Percentiles rank a stretch among this genome's conserved stretches.
These are phyloP conservation scores for Ophioninae sp. DNA, from an alignment of 2,888 invertebrate genomes.

Conservation along the genomic window DNA sequence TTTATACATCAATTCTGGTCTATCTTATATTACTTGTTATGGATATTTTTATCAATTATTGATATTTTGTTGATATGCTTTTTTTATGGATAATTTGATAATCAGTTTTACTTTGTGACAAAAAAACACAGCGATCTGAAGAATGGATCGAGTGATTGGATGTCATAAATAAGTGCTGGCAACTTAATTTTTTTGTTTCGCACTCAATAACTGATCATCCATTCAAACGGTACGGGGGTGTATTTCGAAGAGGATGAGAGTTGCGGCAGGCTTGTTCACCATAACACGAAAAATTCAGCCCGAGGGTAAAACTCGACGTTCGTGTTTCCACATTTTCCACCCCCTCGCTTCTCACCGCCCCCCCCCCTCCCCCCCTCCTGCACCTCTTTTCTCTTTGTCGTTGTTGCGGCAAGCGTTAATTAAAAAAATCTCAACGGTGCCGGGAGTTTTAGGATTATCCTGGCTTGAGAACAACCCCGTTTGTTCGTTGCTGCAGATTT, in stretches of 20 bases:
- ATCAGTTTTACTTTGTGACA: not conserved
- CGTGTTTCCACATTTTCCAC: not conserved
- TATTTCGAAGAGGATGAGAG: not conserved
- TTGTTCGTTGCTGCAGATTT: conserved; percentile 1
- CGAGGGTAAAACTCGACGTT: conserved; percentile 13
- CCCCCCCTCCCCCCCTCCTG: not conserved
- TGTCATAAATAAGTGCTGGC: not conserved
- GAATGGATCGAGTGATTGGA: not conserved
- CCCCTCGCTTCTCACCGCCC: not conserved
- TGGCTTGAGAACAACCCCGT: conserved; percentile 15
- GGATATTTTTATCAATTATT: no score
- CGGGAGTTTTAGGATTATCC: conserved; percentile 29
- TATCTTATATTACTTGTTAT: no score
- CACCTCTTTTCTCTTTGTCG: not conserved
- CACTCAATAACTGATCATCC: conserved; percentile 16
- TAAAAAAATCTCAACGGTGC: conserved; percentile 47
- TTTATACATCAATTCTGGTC: no score
- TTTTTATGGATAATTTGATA: no score
- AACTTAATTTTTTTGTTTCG: not conserved
- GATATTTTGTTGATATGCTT: no score
- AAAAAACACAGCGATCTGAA: not conserved
- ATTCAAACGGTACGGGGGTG: conserved; percentile 4
- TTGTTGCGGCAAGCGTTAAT: conserved; percentile 46
- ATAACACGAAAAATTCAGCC: conserved; percentile 18
- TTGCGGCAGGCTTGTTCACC: conserved; percentile 17